Conservation (phyloP, 2,888 invertebrate genomes). For the Drosophila rellima region DNA sequence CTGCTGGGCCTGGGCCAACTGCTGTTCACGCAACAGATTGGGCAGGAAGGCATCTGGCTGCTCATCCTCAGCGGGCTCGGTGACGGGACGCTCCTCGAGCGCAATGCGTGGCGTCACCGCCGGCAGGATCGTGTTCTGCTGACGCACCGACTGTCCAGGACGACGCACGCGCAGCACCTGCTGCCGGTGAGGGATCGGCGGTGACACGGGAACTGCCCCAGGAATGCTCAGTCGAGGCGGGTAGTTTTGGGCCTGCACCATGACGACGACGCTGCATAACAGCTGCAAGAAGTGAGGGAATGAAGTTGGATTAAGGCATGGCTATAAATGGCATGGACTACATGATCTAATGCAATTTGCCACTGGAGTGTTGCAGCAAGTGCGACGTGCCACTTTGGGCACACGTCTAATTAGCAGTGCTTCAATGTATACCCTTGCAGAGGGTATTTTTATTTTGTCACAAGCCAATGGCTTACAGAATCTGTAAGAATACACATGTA, state of each 20-base stretch:
- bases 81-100: constrained; percentile 88
- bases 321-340: constrained; percentile 21
- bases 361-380: constrained; percentile 23
- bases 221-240: constrained; percentile 90
- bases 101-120: constrained; percentile 80
- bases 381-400: constrained; percentile 18
- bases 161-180: constrained; percentile 84
- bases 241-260: constrained; percentile 86
- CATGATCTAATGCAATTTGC: constrained; percentile 15
- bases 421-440: background rate
- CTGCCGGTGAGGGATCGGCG: constrained; percentile 79
- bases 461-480: too few relatives aligned
- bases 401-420: constrained; percentile 27
- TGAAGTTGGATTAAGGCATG: constrained; percentile 1
- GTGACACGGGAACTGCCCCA: constrained; percentile 87
- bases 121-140: constrained; percentile 86
- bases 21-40: constrained; percentile 83
- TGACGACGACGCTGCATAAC: constrained; percentile 63
- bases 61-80: constrained; percentile 89
- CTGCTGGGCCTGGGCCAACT: constrained; percentile 84
- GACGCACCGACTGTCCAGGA: constrained; percentile 86
- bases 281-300: constrained; percentile 48
- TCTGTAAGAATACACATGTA: too few relatives aligned
- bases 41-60: constrained; percentile 87
- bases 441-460: background rate